Base-by-base conservation (phyloP, 2,888 invertebrate species). In the Andrena praecox region DNA sequence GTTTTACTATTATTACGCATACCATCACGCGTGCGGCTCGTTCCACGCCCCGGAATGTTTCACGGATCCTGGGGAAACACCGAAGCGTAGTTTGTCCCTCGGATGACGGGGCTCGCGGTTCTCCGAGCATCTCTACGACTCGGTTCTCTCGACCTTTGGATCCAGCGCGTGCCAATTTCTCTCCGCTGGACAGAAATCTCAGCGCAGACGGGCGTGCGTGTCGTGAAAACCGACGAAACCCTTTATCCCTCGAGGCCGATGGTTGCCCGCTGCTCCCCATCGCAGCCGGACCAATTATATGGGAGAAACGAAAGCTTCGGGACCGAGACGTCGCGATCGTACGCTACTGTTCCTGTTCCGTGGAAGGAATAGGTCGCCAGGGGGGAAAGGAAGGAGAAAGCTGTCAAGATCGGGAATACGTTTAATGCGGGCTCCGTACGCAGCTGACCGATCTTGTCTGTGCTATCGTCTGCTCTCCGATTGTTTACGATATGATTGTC, bases 1-100 rank as follows among this genome's bases (percentile, higher is more conserved):
- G 85, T 93, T 92, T 93, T 92, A 93, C 92, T 92, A 93, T 93
- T 93, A 93, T 93, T 92, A 91, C 91, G 87, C 90, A 91, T 91
- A 89, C 92, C 91, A 90, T 92, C 91, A 91, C 91, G 92, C 89
- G 85, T 85, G 85, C 71, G 52, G 77, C 87, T 87, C 88, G 83
- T 89, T 88, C 87, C 80, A 71, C 72, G 79, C 84, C 71, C 29
- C 69, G 82, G 87, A 87, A 87, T 83, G 80, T 75, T 60, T 59
- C 59, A 24, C 48, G 63, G 68, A 60, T 20, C 50, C 64, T 35
- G 64, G 62, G 16, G 35, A 66, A 62, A 54, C 56, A 62, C 50
- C 67, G 56, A 56, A 56, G 24, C 59, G 66, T 69, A 48, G 48
- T 66, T 73, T 75, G 74, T 77, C 77, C 67, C 67, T 59, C 12